phyloP scores from a whole-genome alignment of 30 jellyfish, hydroid and myxozoan genomes.

The Hydra vulgaris region DNA sequence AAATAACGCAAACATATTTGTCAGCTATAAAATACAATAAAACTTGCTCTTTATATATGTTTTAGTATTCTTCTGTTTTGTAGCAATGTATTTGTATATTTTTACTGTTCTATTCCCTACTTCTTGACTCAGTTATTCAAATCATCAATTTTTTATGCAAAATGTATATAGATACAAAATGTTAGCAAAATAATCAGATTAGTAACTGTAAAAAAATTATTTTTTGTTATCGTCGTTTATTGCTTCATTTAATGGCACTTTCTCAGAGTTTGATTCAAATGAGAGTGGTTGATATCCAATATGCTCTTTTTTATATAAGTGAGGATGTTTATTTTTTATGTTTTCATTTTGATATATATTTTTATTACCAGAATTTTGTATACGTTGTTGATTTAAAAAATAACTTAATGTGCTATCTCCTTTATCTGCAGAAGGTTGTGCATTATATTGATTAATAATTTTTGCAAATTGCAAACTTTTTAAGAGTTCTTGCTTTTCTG shows the following conservation, averaged over 20 bases:
- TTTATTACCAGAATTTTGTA: conserved; percentile 33
- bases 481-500: neutral
- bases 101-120: too few relatives aligned
- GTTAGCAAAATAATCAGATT: neutral
- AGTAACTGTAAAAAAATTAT: neutral
- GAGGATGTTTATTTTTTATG: conserved; percentile 10
- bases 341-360: conserved; percentile 23
- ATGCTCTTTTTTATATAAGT: conserved; percentile 77
- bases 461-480: neutral
- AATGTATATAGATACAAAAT: too few relatives aligned
- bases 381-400: neutral
- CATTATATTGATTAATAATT: neutral
- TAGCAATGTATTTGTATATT: too few relatives aligned
- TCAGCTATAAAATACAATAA: too few relatives aligned
- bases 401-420: neutral
- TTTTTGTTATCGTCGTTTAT: conserved; percentile 63
- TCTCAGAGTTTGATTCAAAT: conserved; percentile 92
- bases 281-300: conserved; percentile 97
- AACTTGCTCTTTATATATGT: too few relatives aligned
- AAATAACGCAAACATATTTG: too few relatives aligned
- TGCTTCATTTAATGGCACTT: conserved; percentile 57
- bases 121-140: too few relatives aligned
- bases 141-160: neutral
- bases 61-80: too few relatives aligned
- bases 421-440: neutral